These are phyloP conservation scores for Asteroscopus sphinx DNA, from an alignment of 2,888 invertebrate genomes.

Conservation along the genomic window DNA sequence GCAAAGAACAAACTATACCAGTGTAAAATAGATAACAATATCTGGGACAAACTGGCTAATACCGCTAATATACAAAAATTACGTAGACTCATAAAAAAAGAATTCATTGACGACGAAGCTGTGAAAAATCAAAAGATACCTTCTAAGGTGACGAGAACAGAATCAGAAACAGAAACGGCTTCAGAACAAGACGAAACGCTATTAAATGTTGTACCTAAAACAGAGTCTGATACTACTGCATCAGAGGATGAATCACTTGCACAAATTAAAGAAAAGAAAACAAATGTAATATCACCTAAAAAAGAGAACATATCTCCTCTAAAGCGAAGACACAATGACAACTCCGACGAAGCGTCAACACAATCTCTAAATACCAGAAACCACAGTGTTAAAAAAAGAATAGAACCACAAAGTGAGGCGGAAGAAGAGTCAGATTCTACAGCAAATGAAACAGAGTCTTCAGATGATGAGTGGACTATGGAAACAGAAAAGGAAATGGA, in stretches of 20 bases:
- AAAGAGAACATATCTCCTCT: too few species aligned
- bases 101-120: neutral
- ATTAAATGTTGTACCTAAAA: neutral
- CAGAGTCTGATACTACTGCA: neutral
- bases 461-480: neutral
- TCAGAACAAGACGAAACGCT: conserved; percentile 21
- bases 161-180: conserved; percentile 22
- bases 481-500: neutral
- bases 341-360: too few species aligned
- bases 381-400: neutral
- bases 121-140: neutral
- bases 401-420: neutral
- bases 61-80: neutral
- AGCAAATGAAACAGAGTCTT: neutral
- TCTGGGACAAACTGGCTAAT: conserved; percentile 1
- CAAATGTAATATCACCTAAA: too few species aligned
- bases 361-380: too few species aligned
- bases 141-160: neutral
- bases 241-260: neutral
- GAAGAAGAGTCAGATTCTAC: neutral
- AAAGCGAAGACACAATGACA: too few species aligned
- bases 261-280: too few species aligned
- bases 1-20: neutral
- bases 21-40: neutral
- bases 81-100: conserved; percentile 13